A percentile compares a stretch with the other conserved stretches of the same genome.
Evolutionary conservation across 2,888 invertebrate genomes (phyloP).

Genomic region (Chrysolina haemoptera): DNA sequence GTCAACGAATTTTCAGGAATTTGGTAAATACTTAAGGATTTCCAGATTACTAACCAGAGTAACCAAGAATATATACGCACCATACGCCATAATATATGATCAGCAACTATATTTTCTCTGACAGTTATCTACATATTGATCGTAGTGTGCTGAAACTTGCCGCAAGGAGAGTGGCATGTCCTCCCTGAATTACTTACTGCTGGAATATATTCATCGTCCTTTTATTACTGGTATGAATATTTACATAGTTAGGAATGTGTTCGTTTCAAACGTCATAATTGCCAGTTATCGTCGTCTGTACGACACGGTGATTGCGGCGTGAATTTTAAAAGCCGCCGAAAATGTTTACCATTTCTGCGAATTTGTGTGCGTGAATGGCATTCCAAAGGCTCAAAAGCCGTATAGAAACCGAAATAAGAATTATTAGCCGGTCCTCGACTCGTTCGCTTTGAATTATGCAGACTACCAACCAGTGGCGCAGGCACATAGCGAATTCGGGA

Average conservation of each 20-base stretch:
- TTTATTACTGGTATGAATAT: too few species aligned
- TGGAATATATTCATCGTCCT: too few species aligned
- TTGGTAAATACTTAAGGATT: too few species aligned
- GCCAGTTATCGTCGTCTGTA: not conserved
- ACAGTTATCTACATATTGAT: too few species aligned
- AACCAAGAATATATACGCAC: too few species aligned
- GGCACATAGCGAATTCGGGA: not conserved
- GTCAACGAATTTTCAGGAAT: too few species aligned
- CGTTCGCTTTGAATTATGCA: slow-evolving; percentile 17
- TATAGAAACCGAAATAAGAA: slow-evolving; percentile 18
- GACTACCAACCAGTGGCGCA: slow-evolving; percentile 1
- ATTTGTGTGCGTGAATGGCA: slow-evolving; percentile 39
- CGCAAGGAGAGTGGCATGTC: too few species aligned
- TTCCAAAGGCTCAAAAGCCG: slow-evolving; percentile 12
- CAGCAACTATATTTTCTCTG: too few species aligned
- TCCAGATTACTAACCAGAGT: too few species aligned
- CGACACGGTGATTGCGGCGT: not conserved
- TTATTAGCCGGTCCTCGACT: slow-evolving; percentile 22
- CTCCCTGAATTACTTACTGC: too few species aligned
- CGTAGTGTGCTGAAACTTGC: too few species aligned
- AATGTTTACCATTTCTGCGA: slow-evolving; percentile 37
- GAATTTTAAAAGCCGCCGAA: slow-evolving; percentile 31
- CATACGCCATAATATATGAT: too few species aligned
- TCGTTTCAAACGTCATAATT: not conserved
- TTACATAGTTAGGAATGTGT: not conserved